These are phyloP conservation scores for Chelonus formosanus DNA, from an alignment of 2,888 invertebrate genomes.

Conservation along the genomic window DNA sequence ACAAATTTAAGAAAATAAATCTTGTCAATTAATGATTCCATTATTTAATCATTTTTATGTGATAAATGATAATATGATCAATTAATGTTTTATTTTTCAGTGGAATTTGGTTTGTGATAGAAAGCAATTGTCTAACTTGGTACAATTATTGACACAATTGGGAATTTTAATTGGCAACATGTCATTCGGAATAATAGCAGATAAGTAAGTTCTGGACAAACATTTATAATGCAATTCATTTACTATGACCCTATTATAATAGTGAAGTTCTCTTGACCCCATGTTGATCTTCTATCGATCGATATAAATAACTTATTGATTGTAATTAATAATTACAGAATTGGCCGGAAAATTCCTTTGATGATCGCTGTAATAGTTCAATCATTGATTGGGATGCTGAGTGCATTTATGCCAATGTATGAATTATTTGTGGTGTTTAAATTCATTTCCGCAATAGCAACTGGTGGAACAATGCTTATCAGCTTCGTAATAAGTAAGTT, in stretches of 20 bases:
- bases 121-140: conserved; percentile 68
- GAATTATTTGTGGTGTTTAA: conserved; percentile 71
- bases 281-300: neutral
- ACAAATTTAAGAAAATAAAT: too few relatives aligned
- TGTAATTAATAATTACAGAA: conserved; percentile 61
- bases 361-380: conserved; percentile 70
- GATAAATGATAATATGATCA: too few relatives aligned
- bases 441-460: conserved; percentile 70
- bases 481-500: conserved; percentile 71
- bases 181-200: conserved; percentile 68
- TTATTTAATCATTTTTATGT: neutral
- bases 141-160: conserved; percentile 69
- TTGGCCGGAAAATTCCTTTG: conserved; percentile 72
- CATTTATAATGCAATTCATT: conserved; percentile 8
- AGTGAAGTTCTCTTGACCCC: too few relatives aligned
- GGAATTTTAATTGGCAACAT: conserved; percentile 70
- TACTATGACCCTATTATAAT: neutral
- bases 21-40: neutral
- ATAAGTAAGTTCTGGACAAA: conserved; percentile 59
- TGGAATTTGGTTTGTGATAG: conserved; percentile 72
- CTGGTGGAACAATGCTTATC: conserved; percentile 75
- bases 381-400: conserved; percentile 68
- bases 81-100: conserved; percentile 54
- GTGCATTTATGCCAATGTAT: conserved; percentile 69
- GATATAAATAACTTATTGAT: conserved; percentile 2